Base-by-base conservation (phyloP, 2,113 vertebrate species). In the Rhabdornis inornatus region DNA sequence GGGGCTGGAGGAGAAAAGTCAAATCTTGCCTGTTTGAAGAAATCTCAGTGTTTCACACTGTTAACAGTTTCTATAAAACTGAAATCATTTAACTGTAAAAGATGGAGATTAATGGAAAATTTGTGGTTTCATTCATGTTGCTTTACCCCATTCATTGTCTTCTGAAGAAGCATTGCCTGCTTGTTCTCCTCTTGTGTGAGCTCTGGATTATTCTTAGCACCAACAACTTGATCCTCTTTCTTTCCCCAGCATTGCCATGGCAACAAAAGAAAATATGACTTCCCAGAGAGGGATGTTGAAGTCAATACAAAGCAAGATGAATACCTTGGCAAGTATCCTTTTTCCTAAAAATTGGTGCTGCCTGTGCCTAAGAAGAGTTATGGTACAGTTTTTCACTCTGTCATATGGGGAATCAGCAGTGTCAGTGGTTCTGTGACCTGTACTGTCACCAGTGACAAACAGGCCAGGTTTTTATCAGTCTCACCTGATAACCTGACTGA, bases 311-410 rank as follows among this genome's bases (percentile, higher is more conserved):
- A 99, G 99, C 98, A 98, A 98, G 96, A 99, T 99, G 98, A 99
- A 99, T 98, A 99, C 99, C 71, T 98, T 99, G 98, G 99, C 99
- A 96, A 99, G 99, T 99, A 99, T 99, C 99, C 99, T 99, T 99
- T 99, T 98, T 97, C 47, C 75, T 59, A 87, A 92, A 64, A 56
- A 42, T 44, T 9, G n/a, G 42, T 68, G 69, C 47, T 95, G 61
- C 57, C 20, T 6, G 15, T 47, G 89, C 57, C 15, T 15, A 15
- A 53, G 55, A 40, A n/a, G 75, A 87, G 69, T 74, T 72, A 11
- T 11, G 50, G 86, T 55, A 6, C 52, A 25, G 15, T 71, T 60
- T 68, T 31, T 83, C 71, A 71, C 83, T 55, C 52, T 90, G 53
- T 64, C 77, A 21, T 47, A 33, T 59, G 56, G 44, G 23, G 25